These are phyloP conservation scores for Sitophilus oryzae DNA, from an alignment of 1,140 invertebrate genomes.

Conservation along the genomic window DNA sequence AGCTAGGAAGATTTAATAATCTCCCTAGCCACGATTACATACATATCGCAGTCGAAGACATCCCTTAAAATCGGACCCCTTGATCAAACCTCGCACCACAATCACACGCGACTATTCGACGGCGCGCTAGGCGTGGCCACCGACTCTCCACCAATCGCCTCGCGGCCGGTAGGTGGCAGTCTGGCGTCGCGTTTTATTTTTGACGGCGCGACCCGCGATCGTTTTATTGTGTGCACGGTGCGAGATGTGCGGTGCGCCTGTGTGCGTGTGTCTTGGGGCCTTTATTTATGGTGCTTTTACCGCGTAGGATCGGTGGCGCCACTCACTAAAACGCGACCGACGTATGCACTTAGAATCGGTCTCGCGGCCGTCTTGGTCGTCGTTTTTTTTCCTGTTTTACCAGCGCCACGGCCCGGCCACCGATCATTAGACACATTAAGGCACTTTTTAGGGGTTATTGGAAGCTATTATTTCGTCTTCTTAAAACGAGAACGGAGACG, in stretches of 20 bases:
- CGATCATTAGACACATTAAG: slow-evolving; percentile 6
- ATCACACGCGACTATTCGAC: not conserved
- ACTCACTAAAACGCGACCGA: slow-evolving; percentile 19
- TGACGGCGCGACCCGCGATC: too few relatives aligned
- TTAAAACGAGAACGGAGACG: too few relatives aligned
- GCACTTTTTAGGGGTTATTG: slow-evolving; percentile 13
- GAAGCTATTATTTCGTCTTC: too few relatives aligned
- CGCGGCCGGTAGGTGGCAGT: slow-evolving; percentile 26
- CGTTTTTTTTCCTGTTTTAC: slow-evolving; percentile 5
- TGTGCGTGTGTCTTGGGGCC: slow-evolving; percentile 28
- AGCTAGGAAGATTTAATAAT: too few relatives aligned
- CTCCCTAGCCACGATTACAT: too few relatives aligned
- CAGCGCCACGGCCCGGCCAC: too few relatives aligned
- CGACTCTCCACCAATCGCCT: slow-evolving; percentile 13
- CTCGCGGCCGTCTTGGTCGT: too few relatives aligned
- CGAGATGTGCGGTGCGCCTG: too few relatives aligned
- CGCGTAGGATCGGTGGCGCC: slow-evolving; percentile 34
- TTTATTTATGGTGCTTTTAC: slow-evolving; percentile 41
- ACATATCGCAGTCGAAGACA: not conserved
- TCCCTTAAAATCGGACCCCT: not conserved
- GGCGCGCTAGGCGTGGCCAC: slow-evolving; percentile 14
- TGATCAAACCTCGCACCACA: not conserved
- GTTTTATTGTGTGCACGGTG: slow-evolving; percentile 37
- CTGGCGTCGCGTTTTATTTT: too few relatives aligned
- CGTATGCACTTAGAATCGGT: slow-evolving; percentile 24